Evolutionary conservation across 1,140 invertebrate genomes (phyloP).

Genomic region (Zaprionus ornatus): DNA sequence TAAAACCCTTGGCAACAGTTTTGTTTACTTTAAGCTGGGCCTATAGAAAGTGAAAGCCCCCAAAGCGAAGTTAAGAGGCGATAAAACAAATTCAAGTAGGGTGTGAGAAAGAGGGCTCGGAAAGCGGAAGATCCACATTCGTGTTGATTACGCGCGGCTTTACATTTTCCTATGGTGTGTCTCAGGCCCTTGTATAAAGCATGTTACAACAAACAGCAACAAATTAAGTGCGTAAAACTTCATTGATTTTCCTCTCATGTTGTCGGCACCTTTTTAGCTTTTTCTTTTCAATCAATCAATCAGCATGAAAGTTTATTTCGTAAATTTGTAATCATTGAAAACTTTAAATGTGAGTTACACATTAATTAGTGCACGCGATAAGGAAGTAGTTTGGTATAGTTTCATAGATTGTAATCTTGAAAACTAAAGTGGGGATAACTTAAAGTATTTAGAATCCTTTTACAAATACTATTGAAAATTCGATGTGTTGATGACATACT

Average conservation of each 20-base stretch:
- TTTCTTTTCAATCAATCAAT: conserved; percentile 26
- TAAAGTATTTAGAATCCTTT: background rate
- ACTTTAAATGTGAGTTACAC: conserved; percentile 26
- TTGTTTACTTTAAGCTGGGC: conserved; percentile 40
- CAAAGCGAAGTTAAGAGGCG: conserved; percentile 16
- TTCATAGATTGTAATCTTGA: too few species aligned
- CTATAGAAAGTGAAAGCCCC: conserved; percentile 47
- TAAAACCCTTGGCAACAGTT: conserved; percentile 29
- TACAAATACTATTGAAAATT: background rate
- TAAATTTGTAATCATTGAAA: conserved; percentile 12
- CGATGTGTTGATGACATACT: conserved; percentile 1
- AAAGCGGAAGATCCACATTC: conserved; percentile 12
- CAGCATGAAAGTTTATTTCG: conserved; percentile 33
- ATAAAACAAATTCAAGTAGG: conserved; percentile 26
- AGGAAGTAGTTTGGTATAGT: background rate
- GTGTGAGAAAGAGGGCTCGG: background rate
- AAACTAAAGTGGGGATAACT: background rate
- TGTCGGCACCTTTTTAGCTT: conserved; percentile 36
- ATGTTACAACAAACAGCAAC: conserved; percentile 21
- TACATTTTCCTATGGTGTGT: conserved; percentile 34
- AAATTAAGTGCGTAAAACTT: conserved; percentile 32
- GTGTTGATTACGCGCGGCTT: conserved; percentile 20
- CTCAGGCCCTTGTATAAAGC: conserved; percentile 3
- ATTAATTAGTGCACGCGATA: conserved; percentile 29
- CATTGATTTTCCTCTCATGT: conserved; percentile 34